Evolutionary conservation across 2,797 vertebrate genomes (phyloP), one percentile per base, ranked within the genome.

Genomic region (Oreochromis mossambicus): DNA sequence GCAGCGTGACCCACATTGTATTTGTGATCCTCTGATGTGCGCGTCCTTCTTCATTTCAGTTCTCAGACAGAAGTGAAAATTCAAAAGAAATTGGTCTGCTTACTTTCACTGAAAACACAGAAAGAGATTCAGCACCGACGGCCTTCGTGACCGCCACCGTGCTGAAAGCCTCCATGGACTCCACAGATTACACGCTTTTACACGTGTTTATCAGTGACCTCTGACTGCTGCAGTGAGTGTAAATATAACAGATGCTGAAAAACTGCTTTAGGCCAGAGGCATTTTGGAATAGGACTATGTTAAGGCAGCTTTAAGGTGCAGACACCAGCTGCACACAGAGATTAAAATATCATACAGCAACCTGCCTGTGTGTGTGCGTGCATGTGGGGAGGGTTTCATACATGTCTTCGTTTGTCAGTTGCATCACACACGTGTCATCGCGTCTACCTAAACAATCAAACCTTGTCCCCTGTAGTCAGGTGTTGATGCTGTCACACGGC

Each of bases 21-120:
- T 52, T 24, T 76, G 36, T 14, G 56, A 63, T 41, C 41, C 41
- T 75, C 61, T 48, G 50, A 55, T 55, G n/a, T 52, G 17, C 13
- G 4, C 5, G 21, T 21, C 13, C 32, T 10, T 80, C 80, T 41
- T 73, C 43, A 48, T 70, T 81, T 88, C 70, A 80, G 84, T 82
- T 84, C 79, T 81, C 82, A 41, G 38, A 29, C 73, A 78, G 82
- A 86, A 90, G 80, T 86, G 83, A 83, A 83, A 88, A 86, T 54
- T 34, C 66, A 56, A 6, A 56, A n/a, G 79, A 82, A 80, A 19
- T 75, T 46, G 48, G 8, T 73, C 34, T 46, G 8, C 19, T 46
- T 61, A 5, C 46, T 8, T 86, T 79, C n/a, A 43, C 54, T 9
- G 12, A 38, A 26, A 29, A 73, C 34, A 52, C 75, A 73, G 9